phyloP scores from a whole-genome alignment of 2,113 vertebrate genomes.

The Podarcis muralis region DNA sequence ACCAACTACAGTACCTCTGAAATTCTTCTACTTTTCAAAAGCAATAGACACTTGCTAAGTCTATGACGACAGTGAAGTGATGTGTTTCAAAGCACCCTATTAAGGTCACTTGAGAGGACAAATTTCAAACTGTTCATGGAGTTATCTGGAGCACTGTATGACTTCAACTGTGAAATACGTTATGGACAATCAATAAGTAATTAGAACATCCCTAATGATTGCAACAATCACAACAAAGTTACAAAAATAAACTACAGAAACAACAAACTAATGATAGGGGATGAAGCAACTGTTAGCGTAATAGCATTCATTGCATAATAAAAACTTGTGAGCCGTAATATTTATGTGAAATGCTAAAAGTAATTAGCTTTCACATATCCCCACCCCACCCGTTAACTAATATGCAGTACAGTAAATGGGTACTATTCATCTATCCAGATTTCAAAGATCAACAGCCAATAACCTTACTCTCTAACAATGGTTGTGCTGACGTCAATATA shows the following conservation, averaged over 20 bases:
- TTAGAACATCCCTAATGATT: constrained; percentile 24
- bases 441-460: neutral
- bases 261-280: neutral
- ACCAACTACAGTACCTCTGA: neutral
- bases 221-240: neutral
- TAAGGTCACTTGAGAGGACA: constrained; percentile 16
- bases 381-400: neutral
- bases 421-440: neutral
- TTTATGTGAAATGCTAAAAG: neutral
- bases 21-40: neutral
- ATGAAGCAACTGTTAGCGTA: neutral
- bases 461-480: neutral
- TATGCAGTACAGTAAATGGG: neutral
- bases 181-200: constrained; percentile 31
- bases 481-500: neutral
- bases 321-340: neutral
- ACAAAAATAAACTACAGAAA: constrained; percentile 2
- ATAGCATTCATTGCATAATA: neutral
- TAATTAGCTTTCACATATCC: neutral
- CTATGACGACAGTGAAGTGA: neutral
- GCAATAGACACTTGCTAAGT: neutral
- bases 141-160: neutral
- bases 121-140: constrained; percentile 9
- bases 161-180: constrained; percentile 22
- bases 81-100: neutral